Percentiles rank a stretch among this genome's conserved stretches.
Evolutionary conservation across 2,888 invertebrate genomes (phyloP).

Genomic region (Papilio protenor): DNA sequence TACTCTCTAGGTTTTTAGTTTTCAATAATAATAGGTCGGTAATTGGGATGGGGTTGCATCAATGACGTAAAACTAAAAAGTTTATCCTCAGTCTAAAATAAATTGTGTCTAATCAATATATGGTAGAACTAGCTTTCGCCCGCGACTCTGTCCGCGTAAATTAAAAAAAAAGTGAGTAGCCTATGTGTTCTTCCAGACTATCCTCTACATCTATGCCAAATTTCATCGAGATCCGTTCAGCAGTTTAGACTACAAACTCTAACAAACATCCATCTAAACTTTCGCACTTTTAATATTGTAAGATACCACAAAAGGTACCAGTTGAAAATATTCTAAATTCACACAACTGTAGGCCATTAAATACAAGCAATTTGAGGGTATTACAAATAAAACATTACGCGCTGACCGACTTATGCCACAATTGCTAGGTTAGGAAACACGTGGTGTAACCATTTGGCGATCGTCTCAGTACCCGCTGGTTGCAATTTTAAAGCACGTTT

Average conservation of each 20-base stretch:
- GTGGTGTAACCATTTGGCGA: constrained; percentile 25
- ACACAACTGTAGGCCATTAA: neutral
- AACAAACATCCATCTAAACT: too few species aligned
- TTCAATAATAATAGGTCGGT: neutral
- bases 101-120: neutral
- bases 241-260: too few species aligned
- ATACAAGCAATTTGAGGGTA: neutral
- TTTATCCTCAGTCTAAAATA: neutral
- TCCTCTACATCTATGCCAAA: too few species aligned
- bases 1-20: neutral
- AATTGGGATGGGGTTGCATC: neutral
- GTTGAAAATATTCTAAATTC: neutral
- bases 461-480: neutral
- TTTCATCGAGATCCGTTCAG: too few species aligned
- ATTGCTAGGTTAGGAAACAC: constrained; percentile 26
- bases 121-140: too few species aligned
- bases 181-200: too few species aligned
- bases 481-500: neutral
- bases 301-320: neutral
- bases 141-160: too few species aligned
- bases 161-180: too few species aligned
- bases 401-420: constrained; percentile 28
- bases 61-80: neutral
- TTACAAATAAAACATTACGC: constrained; percentile 32
- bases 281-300: too few species aligned